These are phyloP conservation scores for Monochamus alternatus DNA, from an alignment of 2,888 invertebrate species.

Conservation along the genomic window DNA sequence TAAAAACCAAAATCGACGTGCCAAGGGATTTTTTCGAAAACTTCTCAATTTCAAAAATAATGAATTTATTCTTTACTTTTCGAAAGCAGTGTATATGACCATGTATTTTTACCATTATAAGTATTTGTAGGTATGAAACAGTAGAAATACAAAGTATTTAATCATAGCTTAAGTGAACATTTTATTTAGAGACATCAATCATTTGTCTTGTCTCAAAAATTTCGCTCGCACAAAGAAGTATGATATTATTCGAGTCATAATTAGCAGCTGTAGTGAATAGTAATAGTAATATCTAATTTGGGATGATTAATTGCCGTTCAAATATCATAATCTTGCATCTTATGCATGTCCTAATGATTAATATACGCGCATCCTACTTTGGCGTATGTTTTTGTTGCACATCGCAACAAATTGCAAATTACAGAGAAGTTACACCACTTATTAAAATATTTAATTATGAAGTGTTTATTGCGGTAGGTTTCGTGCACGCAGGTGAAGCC, in stretches of 20 bases:
- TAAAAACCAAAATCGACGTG: no score
- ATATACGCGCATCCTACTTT: constrained; percentile 29
- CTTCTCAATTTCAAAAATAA: no score
- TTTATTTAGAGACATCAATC: constrained; percentile 48
- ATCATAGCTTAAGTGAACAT: constrained; percentile 40
- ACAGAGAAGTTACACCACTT: constrained; percentile 42
- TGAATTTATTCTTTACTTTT: no score
- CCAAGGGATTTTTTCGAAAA: no score
- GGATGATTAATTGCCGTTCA: constrained; percentile 63
- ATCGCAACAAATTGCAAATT: constrained; percentile 45
- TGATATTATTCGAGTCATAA: constrained; percentile 64
- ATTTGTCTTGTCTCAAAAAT: constrained; percentile 47
- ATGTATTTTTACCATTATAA: no score
- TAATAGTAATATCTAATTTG: constrained; percentile 65
- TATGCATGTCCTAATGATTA: constrained; percentile 32
- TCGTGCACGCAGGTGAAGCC: constrained; percentile 55
- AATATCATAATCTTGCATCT: constrained; percentile 50
- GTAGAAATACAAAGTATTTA: constrained; percentile 39
- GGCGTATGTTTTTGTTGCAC: constrained; percentile 34
- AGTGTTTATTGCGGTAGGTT: constrained; percentile 49
- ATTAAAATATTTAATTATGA: constrained; percentile 51
- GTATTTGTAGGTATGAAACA: background rate
- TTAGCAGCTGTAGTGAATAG: constrained; percentile 63
- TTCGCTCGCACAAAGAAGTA: constrained; percentile 57
- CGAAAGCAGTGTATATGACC: no score